Percentiles rank a stretch among this genome's conserved stretches.
Conservation (phyloP, 2,797 vertebrate genomes). For the Pristis pectinata region DNA sequence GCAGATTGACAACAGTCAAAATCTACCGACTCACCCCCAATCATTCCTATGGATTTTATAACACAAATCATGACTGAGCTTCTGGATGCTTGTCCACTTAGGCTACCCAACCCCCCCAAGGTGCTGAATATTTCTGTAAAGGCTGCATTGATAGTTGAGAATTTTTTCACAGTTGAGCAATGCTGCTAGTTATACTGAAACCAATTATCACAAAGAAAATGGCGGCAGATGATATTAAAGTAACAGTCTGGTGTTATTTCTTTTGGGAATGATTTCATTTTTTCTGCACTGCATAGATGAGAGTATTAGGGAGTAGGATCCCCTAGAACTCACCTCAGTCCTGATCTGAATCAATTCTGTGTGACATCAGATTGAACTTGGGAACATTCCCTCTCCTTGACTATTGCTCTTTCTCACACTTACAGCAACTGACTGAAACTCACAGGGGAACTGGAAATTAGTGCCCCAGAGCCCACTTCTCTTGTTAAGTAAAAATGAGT, state of each 20-base stretch:
- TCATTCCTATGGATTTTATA: neutral
- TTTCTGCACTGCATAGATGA: neutral
- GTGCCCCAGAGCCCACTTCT: neutral
- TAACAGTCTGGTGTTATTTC: neutral
- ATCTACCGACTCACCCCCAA: neutral
- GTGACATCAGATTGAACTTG: neutral
- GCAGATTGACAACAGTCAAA: neutral
- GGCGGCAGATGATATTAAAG: neutral
- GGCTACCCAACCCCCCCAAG: neutral
- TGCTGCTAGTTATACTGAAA: neutral
- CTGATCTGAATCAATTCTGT: neutral
- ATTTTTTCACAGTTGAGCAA: no score
- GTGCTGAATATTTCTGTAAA: neutral
- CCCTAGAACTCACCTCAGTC: neutral
- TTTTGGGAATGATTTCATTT: neutral
- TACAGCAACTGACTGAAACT: neutral
- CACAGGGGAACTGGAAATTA: neutral
- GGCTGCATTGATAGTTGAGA: neutral
- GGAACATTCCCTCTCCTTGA: neutral
- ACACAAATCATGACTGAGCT: neutral
- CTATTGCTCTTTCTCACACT: neutral
- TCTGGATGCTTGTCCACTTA: neutral
- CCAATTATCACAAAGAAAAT: neutral
- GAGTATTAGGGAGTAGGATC: neutral
- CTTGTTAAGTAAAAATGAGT: neutral